These are phyloP conservation scores for Calephelis nemesis DNA, from an alignment of 1,140 invertebrate species.

Conservation along the genomic window DNA sequence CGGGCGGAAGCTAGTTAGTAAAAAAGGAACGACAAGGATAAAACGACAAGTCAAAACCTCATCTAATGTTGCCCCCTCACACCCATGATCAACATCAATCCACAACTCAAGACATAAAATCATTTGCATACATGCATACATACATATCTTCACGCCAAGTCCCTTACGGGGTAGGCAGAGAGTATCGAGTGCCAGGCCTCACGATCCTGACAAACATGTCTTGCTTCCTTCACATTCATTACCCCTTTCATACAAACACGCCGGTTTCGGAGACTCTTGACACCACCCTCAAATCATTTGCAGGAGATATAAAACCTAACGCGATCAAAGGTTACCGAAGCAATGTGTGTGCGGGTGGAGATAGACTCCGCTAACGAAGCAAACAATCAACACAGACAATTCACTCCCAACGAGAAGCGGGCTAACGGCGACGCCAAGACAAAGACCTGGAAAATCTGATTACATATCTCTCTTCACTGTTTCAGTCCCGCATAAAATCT, in stretches of 20 bases:
- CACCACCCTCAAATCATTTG: conserved; percentile 23
- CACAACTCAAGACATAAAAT: neutral
- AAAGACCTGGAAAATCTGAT: conserved; percentile 65
- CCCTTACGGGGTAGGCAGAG: no score
- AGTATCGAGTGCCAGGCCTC: no score
- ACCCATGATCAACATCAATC: neutral
- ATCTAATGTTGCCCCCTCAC: neutral
- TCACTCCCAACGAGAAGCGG: conserved; percentile 47
- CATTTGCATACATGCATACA: no score
- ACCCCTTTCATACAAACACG: no score
- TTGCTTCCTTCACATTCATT: no score
- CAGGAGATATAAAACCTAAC: conserved; percentile 25
- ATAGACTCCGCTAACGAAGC: conserved; percentile 68
- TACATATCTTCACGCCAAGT: no score
- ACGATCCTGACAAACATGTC: no score
- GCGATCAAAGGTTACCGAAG: conserved; percentile 51
- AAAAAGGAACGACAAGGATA: no score
- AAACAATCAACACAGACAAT: conserved; percentile 68
- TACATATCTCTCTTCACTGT: conserved; percentile 51
- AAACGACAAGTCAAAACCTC: neutral
- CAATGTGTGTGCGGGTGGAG: conserved; percentile 45
- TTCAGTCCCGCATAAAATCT: conserved; percentile 32
- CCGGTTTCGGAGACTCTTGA: no score
- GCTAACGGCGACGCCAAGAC: conserved; percentile 50
- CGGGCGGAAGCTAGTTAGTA: no score